Evolutionary conservation across 1,140 invertebrate species (phyloP), one percentile per base, ranked within the genome.

Genomic region (Oppia nitens): DNA sequence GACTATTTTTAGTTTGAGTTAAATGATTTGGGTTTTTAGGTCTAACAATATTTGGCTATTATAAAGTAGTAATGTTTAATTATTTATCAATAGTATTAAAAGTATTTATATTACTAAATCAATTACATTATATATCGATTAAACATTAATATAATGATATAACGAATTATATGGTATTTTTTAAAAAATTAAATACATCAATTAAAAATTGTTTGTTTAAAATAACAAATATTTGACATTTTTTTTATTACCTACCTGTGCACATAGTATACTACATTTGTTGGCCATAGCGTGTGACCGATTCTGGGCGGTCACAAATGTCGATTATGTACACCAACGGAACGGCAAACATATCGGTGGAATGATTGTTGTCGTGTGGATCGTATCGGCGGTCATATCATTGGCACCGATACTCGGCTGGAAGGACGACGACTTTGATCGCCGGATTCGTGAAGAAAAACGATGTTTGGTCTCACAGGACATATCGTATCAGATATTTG

Each of bases 301-400:
- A 83, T 97, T 93, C 72, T 94, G 89, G 89, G 87, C 88, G 59
- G 89, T 95, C 63, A 94, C 90, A 50, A 82, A 92, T 71, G 83
- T 95, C 59, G 88, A 92, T 76, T 95, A 96, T 75, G 88, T 92
- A 66, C 85, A 91, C 72, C 84, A 84, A 47, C 76, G 90, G 65
- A 90, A 58, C 21, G 53, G 54, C 1, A 60, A 60, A 52, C 77
- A 85, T 59, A 93, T 98, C 66, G 82, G 87, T 60, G 78, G 81
- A 23, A 90, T 98, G 85, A 90, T 98, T 57, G 78, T 83, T 45
- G 72, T 87, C 20, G 85, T 92, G 6, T 95, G 90, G 90, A 70
- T 80, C 4, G 81, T 87, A 0, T 81, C 87, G n/a, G 80, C 89
- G 66, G 69, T 87, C 6, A 87, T 94, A 17, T 91, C 86, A 61